Percentiles rank a stretch among this genome's conserved stretches.
Conservation (phyloP, 2,113 vertebrate genomes). For the Oreocharis arfaki region DNA sequence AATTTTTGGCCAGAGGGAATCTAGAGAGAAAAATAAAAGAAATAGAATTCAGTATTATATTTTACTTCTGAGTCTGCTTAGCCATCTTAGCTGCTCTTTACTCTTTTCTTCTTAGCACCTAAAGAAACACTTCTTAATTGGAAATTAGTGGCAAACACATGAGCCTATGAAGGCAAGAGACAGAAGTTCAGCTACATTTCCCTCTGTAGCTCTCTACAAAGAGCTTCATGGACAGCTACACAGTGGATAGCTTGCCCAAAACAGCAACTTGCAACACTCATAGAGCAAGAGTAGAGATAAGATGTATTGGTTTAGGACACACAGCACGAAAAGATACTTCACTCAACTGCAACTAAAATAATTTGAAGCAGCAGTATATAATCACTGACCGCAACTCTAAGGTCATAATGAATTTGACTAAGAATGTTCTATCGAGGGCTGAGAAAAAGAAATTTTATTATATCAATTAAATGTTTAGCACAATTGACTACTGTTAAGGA, state of each 20-base stretch:
- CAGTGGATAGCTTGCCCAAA: background rate
- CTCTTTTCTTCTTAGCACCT: background rate
- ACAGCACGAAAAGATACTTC: background rate
- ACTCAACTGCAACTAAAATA: background rate
- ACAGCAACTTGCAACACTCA: background rate
- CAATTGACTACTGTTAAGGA: background rate
- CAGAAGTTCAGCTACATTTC: background rate
- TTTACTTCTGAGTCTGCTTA: background rate
- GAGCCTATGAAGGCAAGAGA: background rate
- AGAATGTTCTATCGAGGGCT: background rate
- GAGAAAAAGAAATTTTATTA: background rate
- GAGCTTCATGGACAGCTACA: background rate
- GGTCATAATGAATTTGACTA: background rate
- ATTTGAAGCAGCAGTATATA: background rate
- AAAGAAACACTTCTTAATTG: background rate
- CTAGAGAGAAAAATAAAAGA: constrained; percentile 57
- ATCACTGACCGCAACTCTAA: background rate
- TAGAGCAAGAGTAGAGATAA: background rate
- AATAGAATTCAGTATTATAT: background rate
- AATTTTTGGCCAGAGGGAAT: constrained; percentile 95
- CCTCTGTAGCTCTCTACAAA: background rate
- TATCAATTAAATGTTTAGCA: background rate
- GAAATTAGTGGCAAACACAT: background rate
- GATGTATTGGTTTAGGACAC: background rate
- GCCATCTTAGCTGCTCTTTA: background rate